Conservation (phyloP, 2,888 invertebrate species). For the Ophion slaviceki region DNA sequence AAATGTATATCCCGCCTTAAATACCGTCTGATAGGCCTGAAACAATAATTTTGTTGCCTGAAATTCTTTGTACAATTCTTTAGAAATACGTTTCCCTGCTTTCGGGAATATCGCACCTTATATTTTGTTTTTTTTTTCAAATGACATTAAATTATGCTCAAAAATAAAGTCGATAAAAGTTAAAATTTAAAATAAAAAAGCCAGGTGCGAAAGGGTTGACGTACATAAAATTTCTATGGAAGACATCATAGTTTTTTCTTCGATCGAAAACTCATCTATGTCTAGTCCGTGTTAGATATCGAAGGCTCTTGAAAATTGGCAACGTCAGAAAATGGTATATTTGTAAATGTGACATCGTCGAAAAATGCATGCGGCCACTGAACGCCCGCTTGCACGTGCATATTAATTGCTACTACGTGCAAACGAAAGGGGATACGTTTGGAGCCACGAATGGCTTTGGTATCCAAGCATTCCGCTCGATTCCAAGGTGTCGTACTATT, state of each 20-base stretch:
- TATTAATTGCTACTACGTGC: constrained; percentile 35
- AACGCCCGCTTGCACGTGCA: constrained; percentile 62
- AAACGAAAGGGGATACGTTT: constrained; percentile 50
- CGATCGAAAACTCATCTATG: neutral
- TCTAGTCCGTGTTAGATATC: too few relatives aligned
- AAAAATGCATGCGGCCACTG: constrained; percentile 58
- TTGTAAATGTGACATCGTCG: neutral
- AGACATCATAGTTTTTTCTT: neutral
- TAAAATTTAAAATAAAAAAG: too few relatives aligned
- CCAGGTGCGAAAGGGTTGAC: neutral
- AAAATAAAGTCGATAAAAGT: too few relatives aligned
- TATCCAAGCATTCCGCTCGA: constrained; percentile 77
- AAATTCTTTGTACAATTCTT: too few relatives aligned
- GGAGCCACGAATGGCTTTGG: constrained; percentile 69
- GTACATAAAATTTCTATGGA: too few relatives aligned
- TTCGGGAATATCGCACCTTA: too few relatives aligned
- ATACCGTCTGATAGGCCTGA: too few relatives aligned
- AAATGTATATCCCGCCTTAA: too few relatives aligned
- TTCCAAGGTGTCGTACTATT: constrained; percentile 75
- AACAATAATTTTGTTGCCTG: too few relatives aligned
- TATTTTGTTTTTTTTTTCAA: too few relatives aligned
- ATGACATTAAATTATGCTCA: too few relatives aligned
- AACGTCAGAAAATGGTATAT: neutral
- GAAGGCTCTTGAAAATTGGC: neutral
- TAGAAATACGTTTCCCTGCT: too few relatives aligned